Evolutionary conservation across 2,888 invertebrate species (phyloP), one percentile per base, ranked within the genome.

Genomic region (Hypomecis punctinalis): DNA sequence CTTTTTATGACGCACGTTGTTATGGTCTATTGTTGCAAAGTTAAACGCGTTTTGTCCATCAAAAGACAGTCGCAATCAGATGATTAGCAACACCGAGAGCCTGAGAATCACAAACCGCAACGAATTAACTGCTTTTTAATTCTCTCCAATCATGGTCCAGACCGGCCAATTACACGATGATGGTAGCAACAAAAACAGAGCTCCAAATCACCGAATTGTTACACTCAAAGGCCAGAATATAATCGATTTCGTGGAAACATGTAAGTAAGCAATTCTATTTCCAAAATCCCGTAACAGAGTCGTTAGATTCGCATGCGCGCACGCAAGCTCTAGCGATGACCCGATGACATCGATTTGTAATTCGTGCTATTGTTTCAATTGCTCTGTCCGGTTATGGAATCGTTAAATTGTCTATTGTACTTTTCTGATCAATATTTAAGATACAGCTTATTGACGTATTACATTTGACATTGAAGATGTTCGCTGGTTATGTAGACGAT

Each of bases 231-330:
- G 39, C 58, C 55, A 56, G 43, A 54, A 52, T 45, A 58, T 61
- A 71, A 62, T 63, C 53, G 56, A 67, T 69, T 63, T 61, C 55
- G 61, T 67, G 69, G 65, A 49, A 67, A 61, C 46, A 56, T 60
- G 63, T 59, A 68, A 69, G 65, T 65, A 63, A 69, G 65, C 69
- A 64, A 70, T 70, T 53, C 57, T 70, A 69, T 66, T 67, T 69
- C 60, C 58, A 69, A 73, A 74, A 80, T 83, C 79, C 85, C 84
- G 84, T 83, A 87, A 84, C 73, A 70, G 74, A 76, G 80, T 80
- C 76, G 73, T 71, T 67, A 58, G 69, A 56, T 73, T 80, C 66
- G 79, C 78, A 82, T 82, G 86, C 74, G 77, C 76, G 63, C 69
- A 72, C 71, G 76, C 79, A 74, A 52, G 67, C 79, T 72, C 49